A percentile compares a stretch with the other conserved stretches of the same genome.
phyloP scores from a whole-genome alignment of 2,888 invertebrate genomes.

The Diaprepes abbreviatus region DNA sequence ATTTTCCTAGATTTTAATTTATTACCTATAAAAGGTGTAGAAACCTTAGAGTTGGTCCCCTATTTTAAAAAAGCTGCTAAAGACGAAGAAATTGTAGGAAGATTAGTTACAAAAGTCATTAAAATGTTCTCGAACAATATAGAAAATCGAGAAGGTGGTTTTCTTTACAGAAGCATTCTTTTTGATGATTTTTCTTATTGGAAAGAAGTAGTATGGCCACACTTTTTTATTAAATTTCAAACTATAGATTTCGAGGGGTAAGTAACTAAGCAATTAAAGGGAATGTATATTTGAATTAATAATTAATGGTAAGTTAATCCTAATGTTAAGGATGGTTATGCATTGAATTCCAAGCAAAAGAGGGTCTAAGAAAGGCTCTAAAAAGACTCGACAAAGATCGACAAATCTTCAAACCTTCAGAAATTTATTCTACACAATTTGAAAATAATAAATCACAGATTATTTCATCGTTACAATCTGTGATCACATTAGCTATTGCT shows the following conservation, averaged over 20 bases:
- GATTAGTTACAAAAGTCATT: slow-evolving; percentile 50
- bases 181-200: slow-evolving; percentile 53
- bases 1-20: slow-evolving; percentile 47
- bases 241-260: slow-evolving; percentile 55
- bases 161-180: slow-evolving; percentile 53
- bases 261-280: no score
- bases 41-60: slow-evolving; percentile 51
- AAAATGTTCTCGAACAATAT: slow-evolving; percentile 56
- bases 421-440: no score
- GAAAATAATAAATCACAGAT: no score
- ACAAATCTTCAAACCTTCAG: no score
- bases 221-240: slow-evolving; percentile 46
- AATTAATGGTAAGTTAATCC: no score
- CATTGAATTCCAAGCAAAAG: no score
- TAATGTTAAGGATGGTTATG: no score
- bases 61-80: slow-evolving; percentile 38
- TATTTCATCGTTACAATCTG: no score
- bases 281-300: no score
- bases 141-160: slow-evolving; percentile 56
- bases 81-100: slow-evolving; percentile 20
- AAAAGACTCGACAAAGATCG: no score
- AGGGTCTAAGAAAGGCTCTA: no score
- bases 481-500: no score
- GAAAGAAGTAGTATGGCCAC: slow-evolving; percentile 52
- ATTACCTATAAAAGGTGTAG: slow-evolving; percentile 53